Evolutionary conservation across 1,140 invertebrate species (phyloP).

Genomic region (Zaprionus camerounensis): DNA sequence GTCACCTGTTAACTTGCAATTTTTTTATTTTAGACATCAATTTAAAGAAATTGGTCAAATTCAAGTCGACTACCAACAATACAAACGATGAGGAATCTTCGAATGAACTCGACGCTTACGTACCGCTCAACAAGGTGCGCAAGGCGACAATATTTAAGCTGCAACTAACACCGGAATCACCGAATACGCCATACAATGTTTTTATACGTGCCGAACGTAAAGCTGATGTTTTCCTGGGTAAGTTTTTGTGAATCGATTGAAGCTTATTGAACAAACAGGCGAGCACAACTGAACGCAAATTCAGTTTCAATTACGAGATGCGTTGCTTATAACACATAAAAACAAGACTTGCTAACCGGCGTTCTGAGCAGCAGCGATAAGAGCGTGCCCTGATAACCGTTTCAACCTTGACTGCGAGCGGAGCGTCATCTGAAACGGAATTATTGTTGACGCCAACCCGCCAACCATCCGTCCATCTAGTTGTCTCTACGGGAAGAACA

Average conservation of each 20-base stretch:
- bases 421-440: constrained; percentile 32
- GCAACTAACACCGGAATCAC: constrained; percentile 64
- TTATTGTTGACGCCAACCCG: constrained; percentile 32
- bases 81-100: constrained; percentile 22
- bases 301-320: constrained; percentile 27
- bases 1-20: constrained; percentile 46
- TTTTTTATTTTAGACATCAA: constrained; percentile 68
- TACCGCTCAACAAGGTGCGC: constrained; percentile 76
- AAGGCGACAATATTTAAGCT: constrained; percentile 69
- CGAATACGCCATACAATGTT: constrained; percentile 58
- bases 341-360: constrained; percentile 19
- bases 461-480: constrained; percentile 1
- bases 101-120: constrained; percentile 74
- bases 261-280: constrained; percentile 32
- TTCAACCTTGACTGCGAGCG: constrained; percentile 41
- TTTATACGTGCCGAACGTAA: constrained; percentile 80
- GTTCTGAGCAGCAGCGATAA: constrained; percentile 30
- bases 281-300: constrained; percentile 46
- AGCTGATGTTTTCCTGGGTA: constrained; percentile 77
- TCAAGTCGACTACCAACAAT: constrained; percentile 48
- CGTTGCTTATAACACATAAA: constrained; percentile 12
- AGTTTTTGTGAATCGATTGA: constrained; percentile 40
- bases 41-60: constrained; percentile 76
- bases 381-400: constrained; percentile 60
- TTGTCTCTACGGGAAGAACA: neutral